Conservation (phyloP, 2,888 invertebrate species). For the Proisotoma minuta region DNA sequence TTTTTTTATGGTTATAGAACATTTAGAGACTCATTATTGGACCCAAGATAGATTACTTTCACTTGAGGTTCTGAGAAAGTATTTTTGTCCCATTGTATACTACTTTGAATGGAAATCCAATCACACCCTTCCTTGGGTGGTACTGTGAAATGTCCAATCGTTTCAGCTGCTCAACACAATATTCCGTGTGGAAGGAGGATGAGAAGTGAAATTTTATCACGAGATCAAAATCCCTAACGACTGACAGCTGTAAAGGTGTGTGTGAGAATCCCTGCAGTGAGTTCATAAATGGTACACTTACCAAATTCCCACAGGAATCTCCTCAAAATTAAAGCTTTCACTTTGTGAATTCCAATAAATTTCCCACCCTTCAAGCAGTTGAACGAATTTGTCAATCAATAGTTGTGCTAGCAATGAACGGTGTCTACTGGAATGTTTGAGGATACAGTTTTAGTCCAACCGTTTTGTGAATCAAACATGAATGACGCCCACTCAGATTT, state of each 20-base stretch:
- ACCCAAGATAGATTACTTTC: no score
- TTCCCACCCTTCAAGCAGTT: not conserved
- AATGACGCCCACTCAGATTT: not conserved
- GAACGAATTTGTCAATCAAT: not conserved
- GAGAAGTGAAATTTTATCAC: not conserved
- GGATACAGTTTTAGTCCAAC: no score
- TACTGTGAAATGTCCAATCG: not conserved
- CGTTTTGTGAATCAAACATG: no score
- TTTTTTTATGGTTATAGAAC: no score
- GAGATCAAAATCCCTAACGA: not conserved
- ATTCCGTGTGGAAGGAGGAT: not conserved
- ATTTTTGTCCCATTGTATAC: no score
- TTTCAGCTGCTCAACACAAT: no score
- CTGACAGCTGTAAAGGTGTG: not conserved
- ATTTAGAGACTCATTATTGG: no score
- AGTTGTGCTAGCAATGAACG: not conserved
- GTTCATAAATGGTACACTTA: conserved; percentile 13
- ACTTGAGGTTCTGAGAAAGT: no score
- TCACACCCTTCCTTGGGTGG: conserved; percentile 1
- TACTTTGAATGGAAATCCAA: conserved; percentile 11
- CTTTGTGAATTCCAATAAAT: conserved; percentile 8
- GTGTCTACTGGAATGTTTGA: not conserved
- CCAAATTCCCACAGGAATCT: not conserved
- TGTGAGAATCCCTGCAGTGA: not conserved
- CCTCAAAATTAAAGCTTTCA: conserved; percentile 7